phyloP scores from a whole-genome alignment of 2,888 invertebrate species.

The Hydroisotoma schaefferi region DNA sequence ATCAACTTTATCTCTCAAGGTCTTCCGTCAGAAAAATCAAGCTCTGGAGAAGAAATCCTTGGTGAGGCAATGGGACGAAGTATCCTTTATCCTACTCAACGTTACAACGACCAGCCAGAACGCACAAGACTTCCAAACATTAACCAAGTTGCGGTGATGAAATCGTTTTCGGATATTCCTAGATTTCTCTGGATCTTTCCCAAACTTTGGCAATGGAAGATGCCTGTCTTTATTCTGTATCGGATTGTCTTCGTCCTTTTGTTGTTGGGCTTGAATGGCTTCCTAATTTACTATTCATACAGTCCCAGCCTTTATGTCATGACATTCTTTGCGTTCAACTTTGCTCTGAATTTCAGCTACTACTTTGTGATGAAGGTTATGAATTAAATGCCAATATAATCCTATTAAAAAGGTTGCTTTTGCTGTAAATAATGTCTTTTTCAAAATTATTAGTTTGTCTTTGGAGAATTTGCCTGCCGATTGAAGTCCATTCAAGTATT shows the following conservation, averaged over 20 bases:
- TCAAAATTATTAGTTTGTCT: background rate
- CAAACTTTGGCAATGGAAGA: constrained; percentile 13
- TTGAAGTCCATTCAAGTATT: constrained; percentile 5
- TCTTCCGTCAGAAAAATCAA: too few relatives aligned
- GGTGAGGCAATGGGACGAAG: too few relatives aligned
- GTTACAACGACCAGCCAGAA: too few relatives aligned
- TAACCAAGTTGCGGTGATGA: too few relatives aligned
- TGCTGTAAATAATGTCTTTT: too few relatives aligned
- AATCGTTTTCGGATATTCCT: constrained; percentile 3
- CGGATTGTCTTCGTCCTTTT: background rate
- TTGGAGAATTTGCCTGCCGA: constrained; percentile 7
- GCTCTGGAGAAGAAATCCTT: too few relatives aligned
- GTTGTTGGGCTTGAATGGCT: constrained; percentile 2
- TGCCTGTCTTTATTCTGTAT: background rate
- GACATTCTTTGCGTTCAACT: background rate
- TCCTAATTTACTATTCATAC: constrained; percentile 5
- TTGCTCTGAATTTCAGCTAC: constrained; percentile 1
- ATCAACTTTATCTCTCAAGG: too few relatives aligned
- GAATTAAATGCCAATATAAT: background rate
- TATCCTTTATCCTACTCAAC: too few relatives aligned
- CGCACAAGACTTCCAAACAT: background rate
- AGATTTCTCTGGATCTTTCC: constrained; percentile 7
- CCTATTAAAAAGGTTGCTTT: background rate
- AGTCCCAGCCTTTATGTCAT: background rate
- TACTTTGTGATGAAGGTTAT: constrained; percentile 14